A percentile compares a stretch with the other conserved stretches of the same genome.
These are phyloP conservation scores for Himalopsyche anomala DNA, from an alignment of 2,888 invertebrate species.

Conservation along the genomic window DNA sequence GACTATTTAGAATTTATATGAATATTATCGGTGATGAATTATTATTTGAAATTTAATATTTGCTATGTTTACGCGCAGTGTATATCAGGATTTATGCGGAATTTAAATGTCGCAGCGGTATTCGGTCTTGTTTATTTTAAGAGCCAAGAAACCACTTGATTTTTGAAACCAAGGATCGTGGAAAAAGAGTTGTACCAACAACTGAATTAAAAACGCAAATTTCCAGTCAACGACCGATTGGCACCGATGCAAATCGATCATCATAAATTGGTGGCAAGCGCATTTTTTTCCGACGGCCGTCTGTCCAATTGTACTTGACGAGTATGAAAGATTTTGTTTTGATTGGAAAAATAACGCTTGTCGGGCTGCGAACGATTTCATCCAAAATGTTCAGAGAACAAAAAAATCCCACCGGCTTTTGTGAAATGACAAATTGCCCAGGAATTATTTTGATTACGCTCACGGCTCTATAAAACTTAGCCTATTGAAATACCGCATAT, in stretches of 20 bases:
- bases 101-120: no score
- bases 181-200: no score
- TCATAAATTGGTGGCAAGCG: conserved; percentile 12
- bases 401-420: not conserved
- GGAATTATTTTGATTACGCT: not conserved
- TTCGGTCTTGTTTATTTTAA: no score
- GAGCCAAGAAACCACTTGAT: no score
- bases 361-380: not conserved
- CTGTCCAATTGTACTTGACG: not conserved
- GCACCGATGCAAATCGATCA: conserved; percentile 16
- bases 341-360: not conserved
- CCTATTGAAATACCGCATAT: not conserved
- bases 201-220: not conserved
- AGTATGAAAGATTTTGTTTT: conserved; percentile 22
- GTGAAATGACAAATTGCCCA: conserved; percentile 16
- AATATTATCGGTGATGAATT: no score
- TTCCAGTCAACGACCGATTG: conserved; percentile 27
- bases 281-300: not conserved
- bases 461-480: not conserved
- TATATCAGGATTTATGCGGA: no score
- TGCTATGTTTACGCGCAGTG: no score
- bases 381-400: not conserved
- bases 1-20: no score
- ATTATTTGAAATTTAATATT: no score
- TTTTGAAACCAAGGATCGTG: no score